These are phyloP conservation scores for Pedetes capensis DNA, from an alignment of 2,113 vertebrate genomes.

Conservation along the genomic window DNA sequence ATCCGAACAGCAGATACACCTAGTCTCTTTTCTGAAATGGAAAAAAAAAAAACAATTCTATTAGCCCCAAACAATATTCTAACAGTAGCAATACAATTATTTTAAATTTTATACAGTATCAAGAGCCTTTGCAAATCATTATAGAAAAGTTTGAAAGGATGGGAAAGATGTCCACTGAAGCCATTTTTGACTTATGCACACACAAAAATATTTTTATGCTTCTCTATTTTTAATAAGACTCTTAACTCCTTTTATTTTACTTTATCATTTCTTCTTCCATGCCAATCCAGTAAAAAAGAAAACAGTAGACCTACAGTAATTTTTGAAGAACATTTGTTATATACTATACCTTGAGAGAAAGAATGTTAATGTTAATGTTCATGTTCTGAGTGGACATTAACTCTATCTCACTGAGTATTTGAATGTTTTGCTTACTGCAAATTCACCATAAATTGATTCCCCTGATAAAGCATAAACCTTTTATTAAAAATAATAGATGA, in stretches of 20 bases:
- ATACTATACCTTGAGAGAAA: slow-evolving; percentile 33
- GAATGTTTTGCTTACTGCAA: slow-evolving; percentile 56
- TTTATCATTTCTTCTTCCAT: neutral
- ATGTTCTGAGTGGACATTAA: slow-evolving; percentile 20
- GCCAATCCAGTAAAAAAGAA: neutral
- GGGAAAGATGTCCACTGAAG: neutral
- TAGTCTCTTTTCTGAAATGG: neutral
- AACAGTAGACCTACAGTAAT: neutral
- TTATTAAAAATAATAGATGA: neutral
- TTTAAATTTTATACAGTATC: slow-evolving; percentile 1
- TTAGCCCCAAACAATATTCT: neutral
- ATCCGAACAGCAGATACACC: neutral
- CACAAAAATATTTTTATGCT: neutral
- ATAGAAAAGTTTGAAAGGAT: neutral
- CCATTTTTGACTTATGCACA: neutral
- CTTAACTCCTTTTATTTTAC: slow-evolving; percentile 2
- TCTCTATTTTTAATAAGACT: neutral
- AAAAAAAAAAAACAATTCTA: neutral
- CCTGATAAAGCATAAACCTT: neutral
- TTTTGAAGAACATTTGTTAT: slow-evolving; percentile 28
- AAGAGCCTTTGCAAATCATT: neutral
- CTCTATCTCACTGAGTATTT: slow-evolving; percentile 21
- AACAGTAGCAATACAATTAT: neutral
- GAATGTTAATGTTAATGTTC: too few relatives aligned
- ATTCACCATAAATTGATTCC: slow-evolving; percentile 38